Conservation (phyloP, 2,113 vertebrate genomes). For the Sphaerodactylus townsendi region DNA sequence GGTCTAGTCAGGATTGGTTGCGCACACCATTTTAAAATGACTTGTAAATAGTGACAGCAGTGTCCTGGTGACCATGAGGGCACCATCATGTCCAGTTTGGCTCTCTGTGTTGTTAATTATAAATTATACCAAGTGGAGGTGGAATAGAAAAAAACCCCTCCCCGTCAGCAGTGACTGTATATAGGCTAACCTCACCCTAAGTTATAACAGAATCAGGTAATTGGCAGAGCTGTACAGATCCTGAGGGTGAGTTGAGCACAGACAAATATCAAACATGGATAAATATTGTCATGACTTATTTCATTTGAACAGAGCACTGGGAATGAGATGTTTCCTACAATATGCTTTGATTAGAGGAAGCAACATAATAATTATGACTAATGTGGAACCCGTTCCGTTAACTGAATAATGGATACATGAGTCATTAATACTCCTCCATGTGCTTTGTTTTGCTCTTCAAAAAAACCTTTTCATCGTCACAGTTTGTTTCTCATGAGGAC, state of each 20-base stretch:
- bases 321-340: conserved; percentile 26
- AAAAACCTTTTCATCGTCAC: not conserved
- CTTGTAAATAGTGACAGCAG: too few species aligned
- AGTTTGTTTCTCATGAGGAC: accelerated
- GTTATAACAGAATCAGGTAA: not conserved
- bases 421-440: not conserved
- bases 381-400: conserved; percentile 34
- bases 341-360: conserved; percentile 44
- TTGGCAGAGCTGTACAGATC: not conserved
- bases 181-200: not conserved
- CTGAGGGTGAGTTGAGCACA: not conserved
- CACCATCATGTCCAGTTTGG: not conserved
- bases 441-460: not conserved
- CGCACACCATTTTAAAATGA: too few species aligned
- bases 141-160: not conserved
- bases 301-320: not conserved
- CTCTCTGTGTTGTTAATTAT: not conserved
- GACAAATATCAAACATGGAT: not conserved
- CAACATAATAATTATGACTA: conserved; percentile 30
- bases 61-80: too few species aligned
- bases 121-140: too few species aligned
- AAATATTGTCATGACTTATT: conserved; percentile 8
- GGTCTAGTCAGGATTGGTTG: too few species aligned
- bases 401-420: conserved; percentile 34
- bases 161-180: not conserved